Conservation (phyloP, 2,797 vertebrate species). For the Odontamblyopus rebecca region DNA sequence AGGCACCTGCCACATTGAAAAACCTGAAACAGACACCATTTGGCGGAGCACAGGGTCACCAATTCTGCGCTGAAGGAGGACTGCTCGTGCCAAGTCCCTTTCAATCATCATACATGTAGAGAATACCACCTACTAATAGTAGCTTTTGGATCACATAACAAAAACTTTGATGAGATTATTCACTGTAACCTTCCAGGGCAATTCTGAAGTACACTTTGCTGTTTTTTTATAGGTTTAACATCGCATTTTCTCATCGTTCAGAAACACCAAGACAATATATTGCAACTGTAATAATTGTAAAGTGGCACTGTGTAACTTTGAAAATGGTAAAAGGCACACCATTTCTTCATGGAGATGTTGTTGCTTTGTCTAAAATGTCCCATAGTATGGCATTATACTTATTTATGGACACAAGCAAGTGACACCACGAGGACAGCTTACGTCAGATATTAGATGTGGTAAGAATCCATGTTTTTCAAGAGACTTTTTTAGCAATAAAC, state of each 20-base stretch:
- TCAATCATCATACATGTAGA: slow-evolving; percentile 62
- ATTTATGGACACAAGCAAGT: not conserved
- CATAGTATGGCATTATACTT: no score
- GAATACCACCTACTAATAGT: slow-evolving; percentile 35
- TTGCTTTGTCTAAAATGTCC: no score
- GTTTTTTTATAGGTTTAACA: not conserved
- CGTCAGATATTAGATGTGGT: no score
- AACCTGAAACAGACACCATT: slow-evolving; percentile 82
- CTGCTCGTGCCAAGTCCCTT: slow-evolving; percentile 68
- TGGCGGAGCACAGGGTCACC: slow-evolving; percentile 75
- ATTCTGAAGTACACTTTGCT: slow-evolving; percentile 26
- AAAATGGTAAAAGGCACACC: no score
- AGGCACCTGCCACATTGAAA: slow-evolving; percentile 78
- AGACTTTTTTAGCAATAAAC: no score
- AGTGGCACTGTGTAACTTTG: no score
- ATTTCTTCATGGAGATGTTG: no score
- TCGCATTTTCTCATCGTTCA: not conserved
- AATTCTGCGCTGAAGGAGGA: slow-evolving; percentile 58
- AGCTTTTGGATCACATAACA: slow-evolving; percentile 44
- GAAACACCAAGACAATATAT: no score
- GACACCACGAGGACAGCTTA: no score
- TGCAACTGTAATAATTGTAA: no score
- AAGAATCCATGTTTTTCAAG: no score
- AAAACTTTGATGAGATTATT: slow-evolving; percentile 40
- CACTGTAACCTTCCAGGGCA: slow-evolving; percentile 21